phyloP scores from a whole-genome alignment of 1,140 invertebrate species.

The Drosophila pseudoananassae region DNA sequence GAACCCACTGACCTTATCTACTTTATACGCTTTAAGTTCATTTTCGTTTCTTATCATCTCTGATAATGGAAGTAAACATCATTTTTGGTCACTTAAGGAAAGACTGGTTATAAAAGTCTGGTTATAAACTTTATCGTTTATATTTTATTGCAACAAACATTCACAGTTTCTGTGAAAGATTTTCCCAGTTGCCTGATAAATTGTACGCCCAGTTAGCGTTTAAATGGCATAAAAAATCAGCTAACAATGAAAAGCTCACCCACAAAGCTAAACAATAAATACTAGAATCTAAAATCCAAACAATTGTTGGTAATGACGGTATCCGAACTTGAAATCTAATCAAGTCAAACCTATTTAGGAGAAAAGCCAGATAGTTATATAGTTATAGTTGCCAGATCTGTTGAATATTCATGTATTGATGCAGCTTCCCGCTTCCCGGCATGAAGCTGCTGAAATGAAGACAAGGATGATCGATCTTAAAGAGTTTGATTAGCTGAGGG shows the following conservation, averaged over 20 bases:
- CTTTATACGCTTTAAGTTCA: conserved; percentile 37
- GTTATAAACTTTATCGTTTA: neutral
- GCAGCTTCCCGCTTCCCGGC: no score
- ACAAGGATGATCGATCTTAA: neutral
- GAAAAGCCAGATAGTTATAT: no score
- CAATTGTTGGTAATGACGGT: conserved; percentile 35
- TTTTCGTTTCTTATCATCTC: conserved; percentile 64
- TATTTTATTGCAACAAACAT: neutral
- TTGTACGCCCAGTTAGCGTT: conserved; percentile 64
- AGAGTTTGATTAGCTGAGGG: conserved; percentile 11
- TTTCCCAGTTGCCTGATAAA: conserved; percentile 24
- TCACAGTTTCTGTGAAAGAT: conserved; percentile 13
- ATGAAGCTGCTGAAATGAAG: neutral
- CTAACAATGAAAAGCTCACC: conserved; percentile 38
- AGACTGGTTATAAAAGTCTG: neutral
- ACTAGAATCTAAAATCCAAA: conserved; percentile 11
- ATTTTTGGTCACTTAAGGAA: neutral
- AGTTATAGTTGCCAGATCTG: conserved; percentile 32
- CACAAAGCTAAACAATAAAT: conserved; percentile 25
- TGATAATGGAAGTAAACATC: conserved; percentile 25
- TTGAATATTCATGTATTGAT: conserved; percentile 10
- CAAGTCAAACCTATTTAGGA: conserved; percentile 31
- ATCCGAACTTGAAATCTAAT: conserved; percentile 65
- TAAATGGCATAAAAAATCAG: conserved; percentile 36
- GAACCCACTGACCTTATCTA: conserved; percentile 8